These are phyloP conservation scores for Lagopus leucura DNA, from an alignment of 2,113 vertebrate species.

Conservation along the genomic window DNA sequence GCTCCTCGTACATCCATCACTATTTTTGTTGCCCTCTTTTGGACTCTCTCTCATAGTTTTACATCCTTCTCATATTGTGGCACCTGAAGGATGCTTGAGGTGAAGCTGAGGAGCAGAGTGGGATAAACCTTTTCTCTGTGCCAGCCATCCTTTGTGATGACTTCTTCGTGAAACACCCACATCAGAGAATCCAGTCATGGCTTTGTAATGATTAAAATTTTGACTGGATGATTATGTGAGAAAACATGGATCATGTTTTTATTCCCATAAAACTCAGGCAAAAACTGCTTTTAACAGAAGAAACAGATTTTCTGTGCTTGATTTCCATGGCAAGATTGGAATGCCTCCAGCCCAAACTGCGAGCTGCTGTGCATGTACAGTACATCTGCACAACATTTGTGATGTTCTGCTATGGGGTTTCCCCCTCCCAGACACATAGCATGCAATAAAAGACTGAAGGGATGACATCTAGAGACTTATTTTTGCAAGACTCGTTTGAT, in stretches of 20 bases:
- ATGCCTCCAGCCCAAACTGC: neutral
- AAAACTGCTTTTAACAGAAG: neutral
- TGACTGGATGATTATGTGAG: neutral
- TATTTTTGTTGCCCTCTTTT: neutral
- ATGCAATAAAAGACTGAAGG: neutral
- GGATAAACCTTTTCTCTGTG: neutral
- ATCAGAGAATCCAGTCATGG: neutral
- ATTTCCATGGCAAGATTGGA: neutral
- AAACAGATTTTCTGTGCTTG: neutral
- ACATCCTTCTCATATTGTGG: neutral
- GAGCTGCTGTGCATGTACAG: neutral
- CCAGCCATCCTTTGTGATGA: neutral
- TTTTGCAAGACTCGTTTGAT: neutral
- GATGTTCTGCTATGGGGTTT: neutral
- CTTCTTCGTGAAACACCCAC: neutral
- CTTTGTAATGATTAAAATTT: neutral
- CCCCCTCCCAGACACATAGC: neutral
- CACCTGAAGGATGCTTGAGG: neutral
- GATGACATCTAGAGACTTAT: neutral
- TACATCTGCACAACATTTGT: neutral
- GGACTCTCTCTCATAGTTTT: neutral
- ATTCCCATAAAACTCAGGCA: neutral
- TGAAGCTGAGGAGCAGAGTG: neutral
- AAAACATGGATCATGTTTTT: neutral
- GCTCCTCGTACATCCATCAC: neutral